These are phyloP conservation scores for Pandemis corylana DNA, from an alignment of 2,888 invertebrate genomes.

Conservation along the genomic window DNA sequence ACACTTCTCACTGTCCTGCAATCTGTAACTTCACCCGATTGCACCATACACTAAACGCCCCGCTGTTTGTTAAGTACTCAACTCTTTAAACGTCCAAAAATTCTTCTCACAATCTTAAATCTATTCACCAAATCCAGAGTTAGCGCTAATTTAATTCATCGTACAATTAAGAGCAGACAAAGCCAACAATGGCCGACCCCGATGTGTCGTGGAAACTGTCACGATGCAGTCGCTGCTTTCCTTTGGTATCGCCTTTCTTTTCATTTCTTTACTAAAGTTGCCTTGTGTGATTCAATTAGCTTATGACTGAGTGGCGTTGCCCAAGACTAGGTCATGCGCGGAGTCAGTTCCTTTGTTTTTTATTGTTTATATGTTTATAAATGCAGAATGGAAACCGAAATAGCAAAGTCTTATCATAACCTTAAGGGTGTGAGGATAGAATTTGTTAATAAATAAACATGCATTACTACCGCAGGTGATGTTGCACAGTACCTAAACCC, in stretches of 20 bases:
- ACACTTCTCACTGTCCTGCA: no score
- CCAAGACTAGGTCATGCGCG: background rate
- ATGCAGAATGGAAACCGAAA: no score
- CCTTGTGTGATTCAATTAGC: slow-evolving; percentile 30
- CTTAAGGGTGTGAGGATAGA: no score
- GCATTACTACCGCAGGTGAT: no score
- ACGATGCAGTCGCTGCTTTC: slow-evolving; percentile 65
- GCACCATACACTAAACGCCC: background rate
- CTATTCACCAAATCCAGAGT: slow-evolving; percentile 22
- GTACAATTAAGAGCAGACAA: slow-evolving; percentile 59
- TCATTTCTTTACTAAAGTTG: slow-evolving; percentile 25
- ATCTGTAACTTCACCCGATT: no score
- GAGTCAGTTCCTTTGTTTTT: background rate
- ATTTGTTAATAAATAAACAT: no score
- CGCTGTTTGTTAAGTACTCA: background rate
- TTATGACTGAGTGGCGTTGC: slow-evolving; percentile 6
- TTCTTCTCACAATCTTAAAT: slow-evolving; percentile 19
- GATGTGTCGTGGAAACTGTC: slow-evolving; percentile 81
- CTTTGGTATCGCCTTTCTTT: slow-evolving; percentile 69
- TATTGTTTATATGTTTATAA: background rate
- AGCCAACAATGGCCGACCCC: slow-evolving; percentile 73
- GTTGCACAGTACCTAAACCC: no score
- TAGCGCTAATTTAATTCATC: slow-evolving; percentile 32
- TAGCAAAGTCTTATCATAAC: no score
- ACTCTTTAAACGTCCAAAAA: slow-evolving; percentile 3